phyloP scores from a whole-genome alignment of 2,113 vertebrate genomes.

The Coptodon rendalli region DNA sequence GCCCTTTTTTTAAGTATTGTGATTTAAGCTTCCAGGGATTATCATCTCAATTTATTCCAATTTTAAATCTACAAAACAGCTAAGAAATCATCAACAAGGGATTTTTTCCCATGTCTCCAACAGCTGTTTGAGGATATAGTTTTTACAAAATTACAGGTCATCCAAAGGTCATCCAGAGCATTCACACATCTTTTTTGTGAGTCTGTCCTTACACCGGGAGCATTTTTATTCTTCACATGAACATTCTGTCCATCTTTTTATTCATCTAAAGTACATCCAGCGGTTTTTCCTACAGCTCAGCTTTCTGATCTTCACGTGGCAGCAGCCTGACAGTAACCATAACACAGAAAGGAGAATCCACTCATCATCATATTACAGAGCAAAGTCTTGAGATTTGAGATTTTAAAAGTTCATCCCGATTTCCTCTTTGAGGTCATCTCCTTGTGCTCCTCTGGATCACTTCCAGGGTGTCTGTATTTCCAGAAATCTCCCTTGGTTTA shows the following conservation, averaged over 20 bases:
- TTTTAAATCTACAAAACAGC: not conserved
- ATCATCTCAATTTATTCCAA: not conserved
- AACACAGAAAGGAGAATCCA: not conserved
- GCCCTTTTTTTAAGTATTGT: not conserved
- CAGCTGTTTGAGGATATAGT: not conserved
- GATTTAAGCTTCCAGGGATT: not conserved
- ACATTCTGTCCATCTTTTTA: not conserved
- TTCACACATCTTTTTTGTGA: not conserved
- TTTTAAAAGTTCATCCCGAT: not conserved
- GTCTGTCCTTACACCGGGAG: not conserved
- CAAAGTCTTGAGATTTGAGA: not conserved
- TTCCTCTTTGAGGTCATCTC: not conserved
- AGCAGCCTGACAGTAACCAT: not conserved
- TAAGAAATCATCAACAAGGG: not conserved
- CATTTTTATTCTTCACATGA: not conserved
- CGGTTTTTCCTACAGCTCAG: not conserved
- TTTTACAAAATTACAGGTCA: not conserved
- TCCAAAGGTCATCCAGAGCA: not conserved
- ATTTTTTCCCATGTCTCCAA: not conserved
- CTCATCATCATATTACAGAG: not conserved
- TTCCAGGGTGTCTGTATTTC: not conserved
- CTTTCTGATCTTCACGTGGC: not conserved
- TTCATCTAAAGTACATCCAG: not conserved
- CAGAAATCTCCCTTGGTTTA: not conserved
- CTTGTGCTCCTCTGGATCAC: not conserved